Evolutionary conservation across 1,140 invertebrate genomes (phyloP).

Genomic region (Wiebesia pumilae): DNA sequence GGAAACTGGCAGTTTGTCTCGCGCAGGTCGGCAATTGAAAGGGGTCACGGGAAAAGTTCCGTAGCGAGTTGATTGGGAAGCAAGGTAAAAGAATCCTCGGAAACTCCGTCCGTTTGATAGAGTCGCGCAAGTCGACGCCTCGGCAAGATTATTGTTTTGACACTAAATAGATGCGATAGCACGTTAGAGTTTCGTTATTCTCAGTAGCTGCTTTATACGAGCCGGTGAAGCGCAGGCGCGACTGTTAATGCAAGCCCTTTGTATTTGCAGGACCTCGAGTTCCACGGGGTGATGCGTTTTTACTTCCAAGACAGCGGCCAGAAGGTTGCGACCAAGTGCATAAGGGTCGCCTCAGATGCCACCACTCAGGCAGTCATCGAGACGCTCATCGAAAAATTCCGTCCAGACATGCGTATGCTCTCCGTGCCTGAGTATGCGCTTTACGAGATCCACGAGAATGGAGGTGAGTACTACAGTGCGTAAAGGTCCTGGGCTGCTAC

Average conservation of each 20-base stretch:
- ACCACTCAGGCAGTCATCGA: constrained; percentile 96
- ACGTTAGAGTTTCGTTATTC: no score
- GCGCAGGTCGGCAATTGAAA: background rate
- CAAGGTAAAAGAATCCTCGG: background rate
- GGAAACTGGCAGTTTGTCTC: background rate
- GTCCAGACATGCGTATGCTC: constrained; percentile 99
- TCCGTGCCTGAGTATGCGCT: constrained; percentile 96
- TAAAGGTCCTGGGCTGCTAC: no score
- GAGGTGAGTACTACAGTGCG: constrained; percentile 77
- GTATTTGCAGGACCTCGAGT: constrained; percentile 91
- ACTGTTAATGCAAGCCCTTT: background rate
- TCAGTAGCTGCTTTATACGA: no score
- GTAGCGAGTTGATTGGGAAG: background rate
- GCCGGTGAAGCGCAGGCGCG: no score
- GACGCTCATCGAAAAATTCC: constrained; percentile 98
- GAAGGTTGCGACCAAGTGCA: constrained; percentile 99
- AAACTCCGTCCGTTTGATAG: background rate
- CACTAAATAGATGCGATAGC: background rate
- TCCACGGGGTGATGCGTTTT: constrained; percentile 99
- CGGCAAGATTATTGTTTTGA: background rate
- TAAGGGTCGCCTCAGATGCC: constrained; percentile 96
- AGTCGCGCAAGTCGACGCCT: no score
- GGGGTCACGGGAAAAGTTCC: background rate
- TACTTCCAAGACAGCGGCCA: constrained; percentile 98
- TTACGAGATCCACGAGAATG: constrained; percentile 97